Percentiles rank a stretch among this genome's conserved stretches.
Conservation (phyloP, 2,888 invertebrate genomes). For the Tinea trinotella region DNA sequence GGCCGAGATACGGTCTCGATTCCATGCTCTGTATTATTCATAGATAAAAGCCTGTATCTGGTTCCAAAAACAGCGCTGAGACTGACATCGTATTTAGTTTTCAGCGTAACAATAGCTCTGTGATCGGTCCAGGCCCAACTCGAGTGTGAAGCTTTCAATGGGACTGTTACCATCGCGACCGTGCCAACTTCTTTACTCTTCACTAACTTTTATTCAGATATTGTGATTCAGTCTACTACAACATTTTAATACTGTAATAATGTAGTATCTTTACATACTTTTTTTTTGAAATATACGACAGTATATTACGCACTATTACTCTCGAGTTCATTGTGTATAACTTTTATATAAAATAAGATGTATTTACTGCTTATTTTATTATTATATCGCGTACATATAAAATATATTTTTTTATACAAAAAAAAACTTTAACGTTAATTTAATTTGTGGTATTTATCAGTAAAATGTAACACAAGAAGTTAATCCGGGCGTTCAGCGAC, state of each 20-base stretch:
- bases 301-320: too few species aligned
- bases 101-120: conserved; percentile 9
- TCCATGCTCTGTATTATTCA: conserved; percentile 12
- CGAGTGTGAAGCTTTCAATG: conserved; percentile 31
- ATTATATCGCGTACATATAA: too few species aligned
- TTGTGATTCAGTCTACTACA: neutral
- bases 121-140: conserved; percentile 25
- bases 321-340: too few species aligned
- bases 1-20: neutral
- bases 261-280: neutral
- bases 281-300: neutral
- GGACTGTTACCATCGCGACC: conserved; percentile 27
- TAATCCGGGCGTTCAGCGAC: conserved; percentile 28
- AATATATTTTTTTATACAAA: too few species aligned
- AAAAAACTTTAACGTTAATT: too few species aligned
- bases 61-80: conserved; percentile 14
- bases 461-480: conserved; percentile 23
- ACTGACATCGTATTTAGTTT: conserved; percentile 12
- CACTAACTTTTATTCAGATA: conserved; percentile 30
- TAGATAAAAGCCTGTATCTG: conserved; percentile 4
- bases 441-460: conserved; percentile 11
- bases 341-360: too few species aligned
- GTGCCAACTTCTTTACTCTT: conserved; percentile 27
- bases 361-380: too few species aligned
- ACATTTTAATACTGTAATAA: neutral